Evolutionary conservation across 2,888 invertebrate genomes (phyloP), one percentile per base, ranked within the genome.

Genomic region (Hedychridium roseum): DNA sequence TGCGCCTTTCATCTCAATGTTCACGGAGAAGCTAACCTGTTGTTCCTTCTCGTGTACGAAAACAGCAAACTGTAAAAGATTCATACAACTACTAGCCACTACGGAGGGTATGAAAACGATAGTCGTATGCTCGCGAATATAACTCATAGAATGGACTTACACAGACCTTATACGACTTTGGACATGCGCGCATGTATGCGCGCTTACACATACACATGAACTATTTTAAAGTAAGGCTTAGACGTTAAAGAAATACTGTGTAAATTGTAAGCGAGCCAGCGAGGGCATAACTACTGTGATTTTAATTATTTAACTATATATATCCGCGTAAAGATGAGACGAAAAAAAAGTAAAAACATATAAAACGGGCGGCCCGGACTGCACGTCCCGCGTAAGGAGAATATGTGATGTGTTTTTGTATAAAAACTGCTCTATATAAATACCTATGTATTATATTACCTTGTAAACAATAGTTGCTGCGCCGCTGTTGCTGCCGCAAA

Each of bases 261-360:
- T 76, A 77, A 73, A 76, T 76, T 75, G 64, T 76, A 74, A 75
- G 77, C 68, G 70, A 73, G 78, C 78, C 78, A 70, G 74, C 70
- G 70, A 78, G 71, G 78, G 78, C 78, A 78, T 78, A 76, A 78
- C 76, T 78, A 78, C 78, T 78, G 78, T 78, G 78, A 78, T 78
- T 78, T 78, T 78, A 78, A 78, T 78, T 78, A 78, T 78, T 78
- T 78, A 78, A 78, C 71, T 72, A 76, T 78, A 74, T 50, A 64
- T 67, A 66, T 53, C 43, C 57, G 51, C 61, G 58, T 59, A 58
- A 51, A 56, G 37, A 60, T 31, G 50, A 54, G 40, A 50, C 60
- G 53, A 56, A 60, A 60, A 64, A 67, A 62, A 57, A 67, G 47
- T 58, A 57, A 56, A 53, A 66, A 68, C 57, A 68, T 62, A 63